Percentiles rank a stretch among this genome's conserved stretches.
Conservation (phyloP, 2,888 invertebrate species). For the Orchesellides sinensis region DNA sequence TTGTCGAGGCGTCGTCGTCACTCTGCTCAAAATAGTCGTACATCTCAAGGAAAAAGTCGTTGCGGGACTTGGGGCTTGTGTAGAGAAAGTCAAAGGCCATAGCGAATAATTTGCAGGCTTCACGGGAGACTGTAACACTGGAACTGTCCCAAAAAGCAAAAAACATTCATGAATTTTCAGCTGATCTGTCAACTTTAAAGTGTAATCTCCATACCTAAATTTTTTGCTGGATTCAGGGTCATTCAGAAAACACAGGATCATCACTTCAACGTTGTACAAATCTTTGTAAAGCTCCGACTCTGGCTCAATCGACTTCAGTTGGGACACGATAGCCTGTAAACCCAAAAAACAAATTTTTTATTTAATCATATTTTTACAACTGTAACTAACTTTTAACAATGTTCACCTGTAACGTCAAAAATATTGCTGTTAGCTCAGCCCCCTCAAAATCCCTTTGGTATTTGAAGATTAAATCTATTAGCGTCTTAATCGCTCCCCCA, state of each 20-base stretch:
- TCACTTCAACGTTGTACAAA: constrained; percentile 26
- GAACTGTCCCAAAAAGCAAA: no score
- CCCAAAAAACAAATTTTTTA: no score
- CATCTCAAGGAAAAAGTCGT: constrained; percentile 48
- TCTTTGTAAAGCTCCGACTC: constrained; percentile 18
- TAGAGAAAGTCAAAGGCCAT: constrained; percentile 38
- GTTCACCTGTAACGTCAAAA: constrained; percentile 20
- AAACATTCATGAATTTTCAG: neutral
- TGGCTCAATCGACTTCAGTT: neutral
- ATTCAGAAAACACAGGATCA: constrained; percentile 42
- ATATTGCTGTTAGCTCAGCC: constrained; percentile 34
- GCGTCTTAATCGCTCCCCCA: neutral
- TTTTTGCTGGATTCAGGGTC: constrained; percentile 14
- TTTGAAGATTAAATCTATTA: constrained; percentile 26
- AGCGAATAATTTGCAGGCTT: constrained; percentile 44
- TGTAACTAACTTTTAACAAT: no score
- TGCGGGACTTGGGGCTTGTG: constrained; percentile 10
- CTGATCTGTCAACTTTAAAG: neutral
- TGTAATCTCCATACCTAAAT: constrained; percentile 1
- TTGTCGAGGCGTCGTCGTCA: neutral
- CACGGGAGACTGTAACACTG: constrained; percentile 7
- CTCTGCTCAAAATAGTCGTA: constrained; percentile 1
- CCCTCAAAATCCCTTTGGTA: constrained; percentile 14
- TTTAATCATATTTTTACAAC: neutral
- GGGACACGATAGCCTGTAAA: neutral